These are phyloP conservation scores for Asarcornis scutulata DNA, from an alignment of 2,113 vertebrate species.

Conservation along the genomic window DNA sequence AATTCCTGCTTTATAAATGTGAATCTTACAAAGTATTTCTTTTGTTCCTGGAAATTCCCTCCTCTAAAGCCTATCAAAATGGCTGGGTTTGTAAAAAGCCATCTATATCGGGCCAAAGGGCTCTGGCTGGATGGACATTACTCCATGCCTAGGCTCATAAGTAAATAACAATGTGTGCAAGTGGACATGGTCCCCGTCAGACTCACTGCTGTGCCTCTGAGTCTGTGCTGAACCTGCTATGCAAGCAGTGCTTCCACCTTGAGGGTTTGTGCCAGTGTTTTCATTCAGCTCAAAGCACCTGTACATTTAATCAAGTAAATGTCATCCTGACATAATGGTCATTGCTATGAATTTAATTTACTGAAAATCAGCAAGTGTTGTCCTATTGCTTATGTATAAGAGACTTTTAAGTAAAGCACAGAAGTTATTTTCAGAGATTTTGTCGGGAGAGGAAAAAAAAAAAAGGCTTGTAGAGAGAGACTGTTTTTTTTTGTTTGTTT, in stretches of 20 bases:
- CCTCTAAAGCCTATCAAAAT: not conserved
- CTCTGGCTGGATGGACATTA: not conserved
- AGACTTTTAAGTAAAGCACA: not conserved
- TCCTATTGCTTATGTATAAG: not conserved
- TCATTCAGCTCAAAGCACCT: not conserved
- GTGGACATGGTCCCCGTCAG: fast-evolving
- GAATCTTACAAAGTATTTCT: not conserved
- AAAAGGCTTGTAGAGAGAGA: too few species aligned
- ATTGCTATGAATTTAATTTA: not conserved
- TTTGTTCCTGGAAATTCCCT: not conserved
- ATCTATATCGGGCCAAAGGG: fast-evolving
- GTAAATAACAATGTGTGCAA: not conserved
- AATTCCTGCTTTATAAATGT: not conserved
- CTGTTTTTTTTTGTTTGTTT: too few species aligned
- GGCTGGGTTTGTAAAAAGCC: not conserved
- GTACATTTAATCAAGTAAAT: conserved; percentile 16
- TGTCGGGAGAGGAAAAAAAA: not conserved
- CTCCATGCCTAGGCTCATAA: not conserved
- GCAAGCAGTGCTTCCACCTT: not conserved
- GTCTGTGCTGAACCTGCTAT: not conserved
- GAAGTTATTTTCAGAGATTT: not conserved
- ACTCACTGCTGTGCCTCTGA: not conserved
- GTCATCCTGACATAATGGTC: not conserved
- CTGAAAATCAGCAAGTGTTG: not conserved
- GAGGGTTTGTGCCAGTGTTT: not conserved